Evolutionary conservation across 2,888 invertebrate species (phyloP).

Genomic region (Ptilodon capucinus): DNA sequence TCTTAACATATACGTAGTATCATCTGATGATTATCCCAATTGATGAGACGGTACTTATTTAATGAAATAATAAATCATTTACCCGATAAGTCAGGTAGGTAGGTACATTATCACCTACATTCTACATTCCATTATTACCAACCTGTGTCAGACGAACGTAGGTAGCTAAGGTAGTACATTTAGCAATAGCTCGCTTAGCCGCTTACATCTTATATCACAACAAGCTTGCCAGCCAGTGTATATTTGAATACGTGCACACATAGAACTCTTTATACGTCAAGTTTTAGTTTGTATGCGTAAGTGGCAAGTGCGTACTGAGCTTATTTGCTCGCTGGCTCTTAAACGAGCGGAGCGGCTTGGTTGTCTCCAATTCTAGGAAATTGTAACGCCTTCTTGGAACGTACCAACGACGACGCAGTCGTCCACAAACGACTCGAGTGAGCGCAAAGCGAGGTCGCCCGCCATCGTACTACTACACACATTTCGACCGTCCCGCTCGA

Average conservation of each 20-base stretch:
- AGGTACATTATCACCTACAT: neutral
- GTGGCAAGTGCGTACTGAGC: conserved; percentile 66
- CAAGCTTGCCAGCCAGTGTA: conserved; percentile 18
- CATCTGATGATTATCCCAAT: neutral
- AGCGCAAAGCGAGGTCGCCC: conserved; percentile 77
- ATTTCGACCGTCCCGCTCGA: conserved; percentile 26
- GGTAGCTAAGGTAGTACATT: neutral
- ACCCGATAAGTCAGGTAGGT: too few species aligned
- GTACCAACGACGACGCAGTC: conserved; percentile 70
- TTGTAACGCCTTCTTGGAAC: conserved; percentile 82
- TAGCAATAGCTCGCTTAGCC: conserved; percentile 4
- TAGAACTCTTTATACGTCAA: conserved; percentile 19
- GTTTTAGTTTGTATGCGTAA: conserved; percentile 28
- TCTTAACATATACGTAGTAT: neutral
- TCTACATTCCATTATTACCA: neutral
- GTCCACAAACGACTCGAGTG: conserved; percentile 67
- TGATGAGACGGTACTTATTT: neutral
- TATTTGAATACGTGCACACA: conserved; percentile 27
- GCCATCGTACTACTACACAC: conserved; percentile 56
- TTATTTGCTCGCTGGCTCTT: conserved; percentile 70
- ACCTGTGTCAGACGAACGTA: neutral
- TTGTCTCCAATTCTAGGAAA: conserved; percentile 80
- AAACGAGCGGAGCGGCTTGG: conserved; percentile 67
- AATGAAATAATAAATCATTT: too few species aligned
- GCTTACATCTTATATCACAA: conserved; percentile 12